These are phyloP conservation scores for Sander lucioperca DNA, from an alignment of 2,113 vertebrate species.

Conservation along the genomic window DNA sequence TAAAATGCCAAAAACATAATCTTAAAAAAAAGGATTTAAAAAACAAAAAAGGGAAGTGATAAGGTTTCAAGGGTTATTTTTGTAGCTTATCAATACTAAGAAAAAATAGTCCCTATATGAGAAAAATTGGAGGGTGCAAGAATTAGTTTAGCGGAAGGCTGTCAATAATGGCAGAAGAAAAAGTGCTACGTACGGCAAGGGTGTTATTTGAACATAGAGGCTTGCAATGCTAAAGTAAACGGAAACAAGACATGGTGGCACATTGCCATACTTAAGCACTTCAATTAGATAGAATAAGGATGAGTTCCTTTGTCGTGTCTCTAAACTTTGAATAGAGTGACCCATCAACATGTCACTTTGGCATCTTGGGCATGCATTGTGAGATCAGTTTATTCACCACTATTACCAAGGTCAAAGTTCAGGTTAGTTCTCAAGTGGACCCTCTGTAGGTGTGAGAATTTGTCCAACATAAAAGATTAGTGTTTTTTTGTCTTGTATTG, in stretches of 20 bases:
- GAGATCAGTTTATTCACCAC: slow-evolving; percentile 44
- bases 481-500: slow-evolving; percentile 40
- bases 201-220: slow-evolving; percentile 38
- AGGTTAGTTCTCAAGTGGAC: slow-evolving; percentile 65
- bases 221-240: slow-evolving; percentile 21
- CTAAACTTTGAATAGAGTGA: slow-evolving; percentile 29
- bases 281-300: slow-evolving; percentile 12
- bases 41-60: slow-evolving; percentile 23
- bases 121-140: slow-evolving; percentile 45
- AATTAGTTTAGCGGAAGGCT: slow-evolving; percentile 36
- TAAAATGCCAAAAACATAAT: no score
- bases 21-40: not conserved
- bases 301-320: slow-evolving; percentile 1
- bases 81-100: slow-evolving; percentile 39
- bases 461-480: slow-evolving; percentile 34
- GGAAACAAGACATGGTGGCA: not conserved
- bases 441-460: slow-evolving; percentile 61
- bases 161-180: slow-evolving; percentile 33
- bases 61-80: slow-evolving; percentile 41
- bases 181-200: slow-evolving; percentile 13
- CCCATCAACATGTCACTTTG: slow-evolving; percentile 61
- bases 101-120: slow-evolving; percentile 42
- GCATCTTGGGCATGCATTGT: slow-evolving; percentile 67
- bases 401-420: slow-evolving; percentile 63
- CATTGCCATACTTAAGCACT: not conserved